Percentiles rank a stretch among this genome's conserved stretches.
phyloP scores from a whole-genome alignment of 1,140 invertebrate genomes.

The roundworm (Caenorhabditis elegans) region DNA sequence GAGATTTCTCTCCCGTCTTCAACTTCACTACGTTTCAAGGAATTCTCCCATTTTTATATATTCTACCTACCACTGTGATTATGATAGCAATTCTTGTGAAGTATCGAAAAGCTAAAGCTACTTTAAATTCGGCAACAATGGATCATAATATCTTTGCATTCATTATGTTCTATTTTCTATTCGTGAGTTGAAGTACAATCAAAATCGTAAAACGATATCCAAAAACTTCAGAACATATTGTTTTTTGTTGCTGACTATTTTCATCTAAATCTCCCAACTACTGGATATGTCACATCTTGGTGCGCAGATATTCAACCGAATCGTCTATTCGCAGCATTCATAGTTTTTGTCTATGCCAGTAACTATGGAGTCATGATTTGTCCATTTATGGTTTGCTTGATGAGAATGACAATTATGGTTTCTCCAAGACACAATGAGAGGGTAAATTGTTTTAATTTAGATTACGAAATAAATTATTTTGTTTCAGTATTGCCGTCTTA shows the following conservation, averaged over 20 bases:
- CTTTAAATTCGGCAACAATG: neutral
- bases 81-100: neutral
- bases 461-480: too few species aligned
- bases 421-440: slow-evolving; percentile 9
- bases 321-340: neutral
- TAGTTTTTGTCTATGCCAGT: neutral
- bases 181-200: neutral
- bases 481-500: neutral
- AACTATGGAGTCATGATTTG: neutral
- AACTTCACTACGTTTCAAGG: neutral
- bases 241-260: neutral
- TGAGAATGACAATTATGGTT: slow-evolving; percentile 7
- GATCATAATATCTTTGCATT: neutral
- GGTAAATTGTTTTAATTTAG: neutral
- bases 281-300: neutral
- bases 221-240: slow-evolving; percentile 13
- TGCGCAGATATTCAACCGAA: neutral
- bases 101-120: neutral
- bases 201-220: too few species aligned
- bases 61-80: neutral
- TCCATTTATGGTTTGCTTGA: neutral
- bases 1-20: neutral
- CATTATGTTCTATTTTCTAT: neutral
- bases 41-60: neutral
- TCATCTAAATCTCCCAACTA: neutral